phyloP scores from a whole-genome alignment of 2,797 vertebrate species.

The Rousettus madagascariensis region DNA sequence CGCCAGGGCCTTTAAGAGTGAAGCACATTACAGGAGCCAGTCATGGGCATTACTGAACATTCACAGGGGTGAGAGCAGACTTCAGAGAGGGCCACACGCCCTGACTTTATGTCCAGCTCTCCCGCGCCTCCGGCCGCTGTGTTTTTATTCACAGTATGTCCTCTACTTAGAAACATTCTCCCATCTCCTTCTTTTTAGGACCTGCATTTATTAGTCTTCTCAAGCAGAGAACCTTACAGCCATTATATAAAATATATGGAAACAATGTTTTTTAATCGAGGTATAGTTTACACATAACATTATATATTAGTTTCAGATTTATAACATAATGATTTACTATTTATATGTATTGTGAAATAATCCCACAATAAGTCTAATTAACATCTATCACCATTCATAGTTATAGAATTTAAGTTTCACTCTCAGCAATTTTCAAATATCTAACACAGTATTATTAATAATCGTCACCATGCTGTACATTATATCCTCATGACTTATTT shows the following conservation, averaged over 20 bases:
- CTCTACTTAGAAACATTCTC: background rate
- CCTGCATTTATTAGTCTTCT: background rate
- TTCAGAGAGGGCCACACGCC: background rate
- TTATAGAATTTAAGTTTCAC: background rate
- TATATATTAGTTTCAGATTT: background rate
- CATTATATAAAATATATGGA: background rate
- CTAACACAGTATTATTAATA: background rate
- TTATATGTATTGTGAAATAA: background rate
- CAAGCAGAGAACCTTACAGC: background rate
- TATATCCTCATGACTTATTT: background rate
- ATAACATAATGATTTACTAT: background rate
- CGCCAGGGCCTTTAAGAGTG: background rate
- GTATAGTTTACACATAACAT: background rate
- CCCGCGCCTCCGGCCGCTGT: background rate
- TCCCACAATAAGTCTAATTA: background rate
- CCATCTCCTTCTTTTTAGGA: background rate
- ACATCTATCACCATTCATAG: background rate
- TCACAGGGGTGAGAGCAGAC: background rate
- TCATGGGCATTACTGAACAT: background rate
- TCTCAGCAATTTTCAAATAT: background rate
- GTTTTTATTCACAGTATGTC: background rate
- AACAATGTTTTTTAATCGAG: background rate
- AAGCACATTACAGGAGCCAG: background rate
- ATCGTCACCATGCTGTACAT: background rate
- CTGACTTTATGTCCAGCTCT: background rate